Percentiles rank a stretch among this genome's conserved stretches.
These are phyloP conservation scores for Asbolus verrucosus DNA, from an alignment of 1,140 invertebrate species.

Conservation along the genomic window DNA sequence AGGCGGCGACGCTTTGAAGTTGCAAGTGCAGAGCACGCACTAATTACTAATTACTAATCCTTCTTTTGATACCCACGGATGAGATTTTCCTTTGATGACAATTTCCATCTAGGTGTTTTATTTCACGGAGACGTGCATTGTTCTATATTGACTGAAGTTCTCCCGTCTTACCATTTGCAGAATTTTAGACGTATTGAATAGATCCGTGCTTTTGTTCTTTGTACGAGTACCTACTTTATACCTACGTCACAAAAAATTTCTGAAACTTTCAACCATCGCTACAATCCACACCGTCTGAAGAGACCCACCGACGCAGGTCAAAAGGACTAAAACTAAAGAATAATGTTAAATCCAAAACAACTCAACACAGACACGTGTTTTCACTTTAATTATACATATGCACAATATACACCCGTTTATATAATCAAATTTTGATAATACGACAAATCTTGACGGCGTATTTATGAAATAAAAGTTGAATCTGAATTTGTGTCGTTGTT, in stretches of 20 bases:
- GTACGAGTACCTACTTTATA: constrained; percentile 26
- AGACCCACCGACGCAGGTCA: not conserved
- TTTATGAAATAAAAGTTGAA: too few relatives aligned
- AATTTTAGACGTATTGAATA: constrained; percentile 15
- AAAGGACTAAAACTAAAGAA: constrained; percentile 5
- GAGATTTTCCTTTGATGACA: constrained; percentile 48
- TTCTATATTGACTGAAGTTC: constrained; percentile 22
- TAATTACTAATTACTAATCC: constrained; percentile 53
- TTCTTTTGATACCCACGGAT: constrained; percentile 46
- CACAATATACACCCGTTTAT: too few relatives aligned
- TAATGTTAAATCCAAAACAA: too few relatives aligned
- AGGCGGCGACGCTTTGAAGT: constrained; percentile 43
- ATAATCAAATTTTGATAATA: too few relatives aligned
- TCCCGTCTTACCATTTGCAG: constrained; percentile 9
- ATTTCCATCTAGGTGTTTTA: constrained; percentile 50
- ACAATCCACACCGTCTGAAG: not conserved
- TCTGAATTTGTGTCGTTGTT: too few relatives aligned
- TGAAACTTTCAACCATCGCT: constrained; percentile 18
- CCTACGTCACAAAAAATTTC: constrained; percentile 8
- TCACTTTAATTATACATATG: too few relatives aligned
- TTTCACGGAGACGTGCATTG: constrained; percentile 45
- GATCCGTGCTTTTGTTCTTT: constrained; percentile 29
- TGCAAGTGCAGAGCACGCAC: constrained; percentile 51
- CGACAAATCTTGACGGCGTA: too few relatives aligned
- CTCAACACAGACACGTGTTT: too few relatives aligned